phyloP scores from a whole-genome alignment of 2,888 invertebrate genomes.

The Eupithecia dodoneata region DNA sequence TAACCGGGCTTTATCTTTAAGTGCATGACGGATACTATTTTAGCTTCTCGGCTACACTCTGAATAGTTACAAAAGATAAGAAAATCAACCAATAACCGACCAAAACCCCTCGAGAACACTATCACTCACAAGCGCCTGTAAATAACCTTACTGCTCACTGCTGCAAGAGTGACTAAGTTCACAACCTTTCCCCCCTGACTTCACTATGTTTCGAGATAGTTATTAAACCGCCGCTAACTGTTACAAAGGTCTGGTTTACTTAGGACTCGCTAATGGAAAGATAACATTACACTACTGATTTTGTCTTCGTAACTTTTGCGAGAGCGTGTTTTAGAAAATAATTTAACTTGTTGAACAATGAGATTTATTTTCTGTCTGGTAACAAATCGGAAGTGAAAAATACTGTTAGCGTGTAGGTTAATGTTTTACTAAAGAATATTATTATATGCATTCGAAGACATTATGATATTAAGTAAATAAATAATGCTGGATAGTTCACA shows the following conservation, averaged over 20 bases:
- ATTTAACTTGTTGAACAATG: background rate
- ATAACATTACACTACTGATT: conserved; percentile 56
- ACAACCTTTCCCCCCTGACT: conserved; percentile 8
- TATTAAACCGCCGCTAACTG: conserved; percentile 48
- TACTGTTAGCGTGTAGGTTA: too few species aligned
- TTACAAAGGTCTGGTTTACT: conserved; percentile 57
- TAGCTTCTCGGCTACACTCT: too few species aligned
- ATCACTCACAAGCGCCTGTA: background rate
- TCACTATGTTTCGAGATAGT: conserved; percentile 43
- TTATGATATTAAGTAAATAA: too few species aligned
- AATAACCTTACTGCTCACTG: background rate
- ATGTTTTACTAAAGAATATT: too few species aligned
- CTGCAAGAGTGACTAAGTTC: background rate
- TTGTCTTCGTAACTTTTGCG: conserved; percentile 47
- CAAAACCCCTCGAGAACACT: background rate
- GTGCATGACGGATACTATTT: too few species aligned
- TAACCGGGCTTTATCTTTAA: too few species aligned
- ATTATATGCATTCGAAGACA: too few species aligned
- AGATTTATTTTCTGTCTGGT: background rate
- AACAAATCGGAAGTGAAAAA: background rate
- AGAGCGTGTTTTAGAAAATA: background rate
- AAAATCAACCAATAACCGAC: background rate
- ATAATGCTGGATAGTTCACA: too few species aligned
- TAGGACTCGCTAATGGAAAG: conserved; percentile 70
- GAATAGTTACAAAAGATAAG: background rate